Base-by-base conservation (phyloP, 2,113 vertebrate species). In the Dendrocopos noguchii region DNA sequence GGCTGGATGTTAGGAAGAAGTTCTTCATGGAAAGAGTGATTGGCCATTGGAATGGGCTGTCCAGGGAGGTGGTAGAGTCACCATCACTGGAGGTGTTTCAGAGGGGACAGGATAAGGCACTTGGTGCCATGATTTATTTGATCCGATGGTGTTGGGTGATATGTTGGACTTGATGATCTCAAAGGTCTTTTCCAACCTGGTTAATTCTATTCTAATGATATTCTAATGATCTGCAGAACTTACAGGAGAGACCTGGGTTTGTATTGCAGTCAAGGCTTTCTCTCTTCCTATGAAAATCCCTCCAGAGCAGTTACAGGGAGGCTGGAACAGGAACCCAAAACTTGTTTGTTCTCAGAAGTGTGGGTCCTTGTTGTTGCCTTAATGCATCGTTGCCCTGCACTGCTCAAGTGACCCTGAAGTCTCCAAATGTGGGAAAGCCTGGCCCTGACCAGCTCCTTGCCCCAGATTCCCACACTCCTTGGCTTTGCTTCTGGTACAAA, bases 371-470 rank as follows among this genome's bases (percentile, higher is more conserved):
- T 21, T 14, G 44, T 56, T 68, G 34, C 16, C 34, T 66, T 77
- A 82, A 80, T 31, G 18, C 18, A 34, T 33, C 28, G 2, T 64
- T 70, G 50, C 8, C 29, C 18, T 39, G 34, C 2, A 9, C 24
- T 9, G 11, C 36, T 70, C 10, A 13, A 59, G 71, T 76, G 87
- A 82, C 55, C 59, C 63, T 52, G 50, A 94, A 66, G 46, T n/a
- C 27, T 91, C 46, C 67, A 65, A 46, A 57, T 29, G 55, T 65
- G 55, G 1, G 8, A 94, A 25, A 65, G 44, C n/a, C 24, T 0
- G 0, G 17, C 31, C 22, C 55, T 55, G 55, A 19, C 4, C 0
- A 0, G 2, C n/a, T 87, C 7, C 63, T 57, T 0, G 0, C 5
- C 33, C 11, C 0, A 0, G 12, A 46, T 82, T 94, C 50, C 63